These are phyloP conservation scores for Aphelocoma coerulescens DNA, from an alignment of 2,113 vertebrate species.

Conservation along the genomic window DNA sequence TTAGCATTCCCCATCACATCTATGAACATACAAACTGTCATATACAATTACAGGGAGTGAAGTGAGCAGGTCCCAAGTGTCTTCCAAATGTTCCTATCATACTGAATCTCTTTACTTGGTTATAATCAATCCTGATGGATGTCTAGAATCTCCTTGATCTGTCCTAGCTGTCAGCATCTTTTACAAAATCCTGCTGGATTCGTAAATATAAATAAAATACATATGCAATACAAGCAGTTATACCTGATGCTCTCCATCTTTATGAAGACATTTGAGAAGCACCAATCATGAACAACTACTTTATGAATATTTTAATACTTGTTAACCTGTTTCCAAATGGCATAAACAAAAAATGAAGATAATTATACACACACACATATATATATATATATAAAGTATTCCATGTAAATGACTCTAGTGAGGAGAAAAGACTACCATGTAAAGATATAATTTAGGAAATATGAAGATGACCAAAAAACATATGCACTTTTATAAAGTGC, in stretches of 20 bases:
- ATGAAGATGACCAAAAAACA: not conserved
- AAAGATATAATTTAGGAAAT: not conserved
- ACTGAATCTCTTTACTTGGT: slow-evolving; percentile 15
- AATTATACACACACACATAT: not conserved
- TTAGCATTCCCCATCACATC: not conserved
- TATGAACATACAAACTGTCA: slow-evolving; percentile 23
- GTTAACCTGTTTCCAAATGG: not conserved
- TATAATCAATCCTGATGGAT: slow-evolving; percentile 36
- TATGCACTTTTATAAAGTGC: not conserved
- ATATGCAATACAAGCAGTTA: not conserved
- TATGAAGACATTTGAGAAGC: not conserved
- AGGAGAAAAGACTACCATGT: not conserved
- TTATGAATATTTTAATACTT: not conserved
- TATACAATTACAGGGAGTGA: not conserved
- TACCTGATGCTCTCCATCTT: not conserved
- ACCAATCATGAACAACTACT: not conserved
- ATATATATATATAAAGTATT: not conserved
- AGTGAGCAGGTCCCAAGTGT: slow-evolving; percentile 1
- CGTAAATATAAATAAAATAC: not conserved
- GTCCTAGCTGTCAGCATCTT: slow-evolving; percentile 23
- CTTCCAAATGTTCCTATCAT: slow-evolving; percentile 47
- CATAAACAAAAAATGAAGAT: not conserved
- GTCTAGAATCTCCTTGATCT: slow-evolving; percentile 43
- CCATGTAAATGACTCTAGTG: not conserved
- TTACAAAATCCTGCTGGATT: not conserved